Evolutionary conservation across 2,797 vertebrate species (phyloP), one percentile per base, ranked within the genome.

Genomic region (Cheirogaleus major): DNA sequence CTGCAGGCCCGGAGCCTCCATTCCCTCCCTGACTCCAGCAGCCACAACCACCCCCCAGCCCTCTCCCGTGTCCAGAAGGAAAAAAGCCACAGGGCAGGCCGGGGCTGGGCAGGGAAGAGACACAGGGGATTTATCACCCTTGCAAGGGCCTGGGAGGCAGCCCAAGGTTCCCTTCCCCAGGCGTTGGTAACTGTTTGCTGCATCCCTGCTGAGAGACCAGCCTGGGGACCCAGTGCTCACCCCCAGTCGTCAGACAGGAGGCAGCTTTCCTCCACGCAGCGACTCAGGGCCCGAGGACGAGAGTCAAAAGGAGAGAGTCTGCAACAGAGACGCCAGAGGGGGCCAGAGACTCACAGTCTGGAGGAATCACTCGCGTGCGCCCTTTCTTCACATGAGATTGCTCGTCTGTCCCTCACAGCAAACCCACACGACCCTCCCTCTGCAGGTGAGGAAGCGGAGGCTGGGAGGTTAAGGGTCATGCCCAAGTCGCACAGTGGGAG

Each of bases 181-280:
- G 52, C 0, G 0, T 59, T 5, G 32, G 20, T 78, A 50, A 50
- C 73, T 3, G 9, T 2, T 48, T 52, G 3, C 57, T 6, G 27
- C 0, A 0, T 41, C 65, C 43, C 38, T 20, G 7, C 3, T 2
- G 45, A 61, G 48, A 10, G 32, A 6, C 3, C 1, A 4, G 22
- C 23, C 18, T 3, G 7, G 15, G 41, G 27, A 15, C 59, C 50
- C 35, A 52, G 43, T 43, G 5, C 41, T 43, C 41, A 43, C 41
- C 41, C 41, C 41, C 41, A 43, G 7, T 43, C 41, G 41, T 43
- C 41, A 43, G 6, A 5, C 41, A 43, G 41, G 41, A 43, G 4
- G 41, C 41, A 43, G 41, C 41, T 43, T 43, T 43, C 41, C 41
- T 43, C 41, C 41, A 43, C 41, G 41, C 41, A 43, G 41, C 41